Evolutionary conservation across 2,113 vertebrate species (phyloP).

Genomic region (Colinus virginianus): DNA sequence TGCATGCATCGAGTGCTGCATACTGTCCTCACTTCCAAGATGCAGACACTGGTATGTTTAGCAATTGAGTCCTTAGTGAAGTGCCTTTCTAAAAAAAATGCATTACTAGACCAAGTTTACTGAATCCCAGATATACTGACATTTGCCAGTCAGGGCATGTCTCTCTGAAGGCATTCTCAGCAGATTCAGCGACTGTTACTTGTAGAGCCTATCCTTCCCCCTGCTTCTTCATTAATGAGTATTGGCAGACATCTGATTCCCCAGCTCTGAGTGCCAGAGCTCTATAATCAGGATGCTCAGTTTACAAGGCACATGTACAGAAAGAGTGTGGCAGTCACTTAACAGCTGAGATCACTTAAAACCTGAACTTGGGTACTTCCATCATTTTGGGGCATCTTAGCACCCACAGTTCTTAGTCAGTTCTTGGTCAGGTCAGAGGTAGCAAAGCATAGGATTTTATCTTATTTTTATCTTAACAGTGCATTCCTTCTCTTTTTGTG

Average conservation of each 20-base stretch:
- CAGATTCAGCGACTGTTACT: neutral
- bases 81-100: neutral
- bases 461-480: neutral
- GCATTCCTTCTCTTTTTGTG: neutral
- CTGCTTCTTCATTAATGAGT: neutral
- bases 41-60: neutral
- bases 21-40: neutral
- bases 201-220: neutral
- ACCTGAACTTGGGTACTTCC: neutral
- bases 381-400: neutral
- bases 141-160: neutral
- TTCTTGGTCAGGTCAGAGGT: neutral
- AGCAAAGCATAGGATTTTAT: neutral
- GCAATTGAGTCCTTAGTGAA: fast-evolving
- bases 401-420: neutral
- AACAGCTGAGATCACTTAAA: neutral
- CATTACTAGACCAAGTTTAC: neutral
- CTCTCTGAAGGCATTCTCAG: neutral
- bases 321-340: neutral
- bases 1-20: fast-evolving
- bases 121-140: neutral
- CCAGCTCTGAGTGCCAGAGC: neutral
- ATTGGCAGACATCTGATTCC: neutral
- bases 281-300: neutral
- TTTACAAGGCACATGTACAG: neutral